A percentile compares a stretch with the other conserved stretches of the same genome.
These are phyloP conservation scores for Netelia melanura DNA, from an alignment of 2,888 invertebrate species.

Conservation along the genomic window DNA sequence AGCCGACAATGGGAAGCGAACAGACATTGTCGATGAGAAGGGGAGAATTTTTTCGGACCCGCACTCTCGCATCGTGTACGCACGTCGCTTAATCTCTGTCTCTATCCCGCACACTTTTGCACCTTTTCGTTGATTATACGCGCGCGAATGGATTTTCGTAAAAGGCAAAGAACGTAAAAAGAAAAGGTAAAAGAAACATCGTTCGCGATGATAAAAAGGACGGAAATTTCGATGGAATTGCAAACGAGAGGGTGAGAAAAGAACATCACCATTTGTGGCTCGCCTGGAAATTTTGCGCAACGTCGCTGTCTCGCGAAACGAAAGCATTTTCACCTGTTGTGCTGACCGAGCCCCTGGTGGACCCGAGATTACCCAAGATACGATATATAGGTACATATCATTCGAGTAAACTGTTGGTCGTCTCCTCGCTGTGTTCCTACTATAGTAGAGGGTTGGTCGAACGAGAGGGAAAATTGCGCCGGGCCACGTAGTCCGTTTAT, in stretches of 20 bases:
- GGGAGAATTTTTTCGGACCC: conserved; percentile 57
- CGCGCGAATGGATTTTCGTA: conserved; percentile 5
- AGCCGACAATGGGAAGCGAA: conserved; percentile 66
- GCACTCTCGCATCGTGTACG: background rate
- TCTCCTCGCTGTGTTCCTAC: conserved; percentile 22
- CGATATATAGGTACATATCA: conserved; percentile 1
- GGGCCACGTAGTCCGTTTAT: conserved; percentile 78
- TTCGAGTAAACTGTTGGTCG: conserved; percentile 47
- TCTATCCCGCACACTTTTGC: background rate
- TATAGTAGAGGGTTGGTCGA: conserved; percentile 9
- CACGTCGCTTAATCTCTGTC: background rate
- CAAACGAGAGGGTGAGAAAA: conserved; percentile 2
- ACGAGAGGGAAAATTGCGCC: conserved; percentile 74
- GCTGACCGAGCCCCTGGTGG: conserved; percentile 33
- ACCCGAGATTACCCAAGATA: conserved; percentile 15
- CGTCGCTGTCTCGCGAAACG: conserved; percentile 33
- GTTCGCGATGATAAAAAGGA: conserved; percentile 10
- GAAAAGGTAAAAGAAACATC: background rate
- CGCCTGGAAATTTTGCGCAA: conserved; percentile 31
- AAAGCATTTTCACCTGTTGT: conserved; percentile 60
- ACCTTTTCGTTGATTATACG: background rate
- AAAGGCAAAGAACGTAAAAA: background rate
- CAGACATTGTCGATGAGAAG: conserved; percentile 41
- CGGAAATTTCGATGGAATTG: conserved; percentile 35
- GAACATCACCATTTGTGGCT: background rate